Evolutionary conservation across 1,140 invertebrate genomes (phyloP).

Genomic region (Drosophila gunungcola): DNA sequence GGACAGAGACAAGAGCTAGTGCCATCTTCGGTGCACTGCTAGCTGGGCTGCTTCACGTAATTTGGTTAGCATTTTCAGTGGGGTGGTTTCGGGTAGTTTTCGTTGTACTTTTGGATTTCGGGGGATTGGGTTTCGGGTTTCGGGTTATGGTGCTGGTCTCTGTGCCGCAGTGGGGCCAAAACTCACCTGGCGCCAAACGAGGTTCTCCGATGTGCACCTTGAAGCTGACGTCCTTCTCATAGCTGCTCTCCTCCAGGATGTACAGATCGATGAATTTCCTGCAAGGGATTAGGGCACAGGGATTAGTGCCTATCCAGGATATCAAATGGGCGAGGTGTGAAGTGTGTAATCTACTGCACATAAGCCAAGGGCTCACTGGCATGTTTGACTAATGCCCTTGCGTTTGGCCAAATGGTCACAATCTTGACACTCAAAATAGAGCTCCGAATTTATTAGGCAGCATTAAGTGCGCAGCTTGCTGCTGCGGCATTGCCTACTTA

Average conservation of each 20-base stretch:
- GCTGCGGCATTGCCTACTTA: conserved; percentile 27
- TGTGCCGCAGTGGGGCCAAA: not conserved
- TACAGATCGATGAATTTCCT: conserved; percentile 92
- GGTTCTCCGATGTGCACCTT: conserved; percentile 96
- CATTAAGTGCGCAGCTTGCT: conserved; percentile 41
- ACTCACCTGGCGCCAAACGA: conserved; percentile 92
- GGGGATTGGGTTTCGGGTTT: not conserved
- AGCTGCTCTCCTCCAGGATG: conserved; percentile 98
- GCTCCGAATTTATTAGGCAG: conserved; percentile 67
- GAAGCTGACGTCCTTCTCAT: conserved; percentile 98
- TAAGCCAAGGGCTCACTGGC: conserved; percentile 24
- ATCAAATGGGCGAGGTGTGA: not conserved
- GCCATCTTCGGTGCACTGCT: conserved; percentile 40
- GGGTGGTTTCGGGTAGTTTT: not conserved
- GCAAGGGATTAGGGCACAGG: conserved; percentile 85
- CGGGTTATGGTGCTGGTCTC: conserved; percentile 16
- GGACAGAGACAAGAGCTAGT: conserved; percentile 38
- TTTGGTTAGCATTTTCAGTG: conserved; percentile 42
- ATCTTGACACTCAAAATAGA: conserved; percentile 70
- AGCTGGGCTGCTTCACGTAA: conserved; percentile 39
- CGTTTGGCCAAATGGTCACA: conserved; percentile 58
- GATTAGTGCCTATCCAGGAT: conserved; percentile 10
- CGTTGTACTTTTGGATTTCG: not conserved
- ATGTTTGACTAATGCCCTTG: conserved; percentile 58
- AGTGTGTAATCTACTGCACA: conserved; percentile 35